These are phyloP conservation scores for Setophaga kirtlandii DNA, from an alignment of 2,113 vertebrate species.

Conservation along the genomic window DNA sequence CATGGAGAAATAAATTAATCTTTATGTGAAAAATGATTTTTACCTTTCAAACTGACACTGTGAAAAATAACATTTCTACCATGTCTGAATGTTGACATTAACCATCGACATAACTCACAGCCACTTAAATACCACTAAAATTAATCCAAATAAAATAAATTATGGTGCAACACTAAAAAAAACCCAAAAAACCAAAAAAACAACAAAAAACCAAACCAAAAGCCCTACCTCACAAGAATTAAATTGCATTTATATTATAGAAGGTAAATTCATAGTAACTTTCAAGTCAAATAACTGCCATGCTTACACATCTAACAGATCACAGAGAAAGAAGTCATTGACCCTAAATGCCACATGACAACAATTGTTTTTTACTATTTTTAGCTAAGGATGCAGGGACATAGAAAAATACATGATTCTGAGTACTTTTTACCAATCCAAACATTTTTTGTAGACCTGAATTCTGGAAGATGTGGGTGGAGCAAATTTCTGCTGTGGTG, in stretches of 20 bases:
- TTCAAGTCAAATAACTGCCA: not conserved
- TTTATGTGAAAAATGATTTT: not conserved
- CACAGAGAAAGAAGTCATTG: not conserved
- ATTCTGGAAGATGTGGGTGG: not conserved
- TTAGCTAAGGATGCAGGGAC: not conserved
- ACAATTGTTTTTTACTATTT: not conserved
- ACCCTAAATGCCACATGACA: rapidly evolving
- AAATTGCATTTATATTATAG: not conserved
- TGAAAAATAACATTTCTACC: not conserved
- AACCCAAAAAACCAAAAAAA: too few species aligned
- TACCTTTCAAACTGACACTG: not conserved
- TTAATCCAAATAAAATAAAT: not conserved
- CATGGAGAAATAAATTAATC: not conserved
- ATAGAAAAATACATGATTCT: not conserved
- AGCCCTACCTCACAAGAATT: not conserved
- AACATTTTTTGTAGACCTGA: not conserved
- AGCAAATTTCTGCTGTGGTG: not conserved
- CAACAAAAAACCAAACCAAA: too few species aligned
- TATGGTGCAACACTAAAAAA: not conserved
- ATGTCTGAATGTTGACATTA: not conserved
- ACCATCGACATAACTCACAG: not conserved
- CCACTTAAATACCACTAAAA: not conserved
- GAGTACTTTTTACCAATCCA: not conserved
- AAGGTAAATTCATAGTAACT: not conserved
- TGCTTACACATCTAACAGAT: not conserved